phyloP scores from a whole-genome alignment of 1,140 invertebrate species.

The Drosophila arawakana region DNA sequence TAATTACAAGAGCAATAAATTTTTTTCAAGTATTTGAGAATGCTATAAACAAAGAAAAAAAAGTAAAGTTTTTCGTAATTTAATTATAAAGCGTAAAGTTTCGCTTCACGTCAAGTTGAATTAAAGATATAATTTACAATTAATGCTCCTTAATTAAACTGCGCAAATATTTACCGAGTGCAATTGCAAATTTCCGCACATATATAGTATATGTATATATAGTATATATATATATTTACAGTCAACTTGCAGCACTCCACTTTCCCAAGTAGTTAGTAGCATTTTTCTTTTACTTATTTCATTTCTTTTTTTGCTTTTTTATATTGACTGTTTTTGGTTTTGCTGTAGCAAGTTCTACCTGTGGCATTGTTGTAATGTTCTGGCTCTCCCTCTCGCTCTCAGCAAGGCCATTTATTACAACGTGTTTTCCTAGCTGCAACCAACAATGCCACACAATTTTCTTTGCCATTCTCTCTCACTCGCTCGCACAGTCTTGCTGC shows the following conservation, averaged over 20 bases:
- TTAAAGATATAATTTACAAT: conserved; percentile 14
- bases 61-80: not conserved
- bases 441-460: conserved; percentile 55
- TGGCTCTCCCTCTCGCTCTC: conserved; percentile 13
- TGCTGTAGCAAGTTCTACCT: conserved; percentile 24
- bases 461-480: conserved; percentile 40
- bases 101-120: not conserved
- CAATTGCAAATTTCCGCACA: conserved; percentile 10
- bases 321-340: conserved; percentile 1
- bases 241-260: conserved; percentile 21
- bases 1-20: not conserved
- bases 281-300: not conserved
- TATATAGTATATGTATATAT: not conserved
- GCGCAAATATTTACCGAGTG: conserved; percentile 17
- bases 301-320: conserved; percentile 1
- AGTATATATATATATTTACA: not conserved
- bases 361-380: conserved; percentile 42
- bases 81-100: not conserved
- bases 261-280: not conserved
- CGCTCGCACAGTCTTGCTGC: conserved; percentile 1
- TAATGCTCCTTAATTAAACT: conserved; percentile 23
- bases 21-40: not conserved
- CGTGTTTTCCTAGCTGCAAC: conserved; percentile 68
- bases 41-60: not conserved
- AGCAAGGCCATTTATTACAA: conserved; percentile 67